These are phyloP conservation scores for Heliconius himera DNA, from an alignment of 1,140 invertebrate species.

Conservation along the genomic window DNA sequence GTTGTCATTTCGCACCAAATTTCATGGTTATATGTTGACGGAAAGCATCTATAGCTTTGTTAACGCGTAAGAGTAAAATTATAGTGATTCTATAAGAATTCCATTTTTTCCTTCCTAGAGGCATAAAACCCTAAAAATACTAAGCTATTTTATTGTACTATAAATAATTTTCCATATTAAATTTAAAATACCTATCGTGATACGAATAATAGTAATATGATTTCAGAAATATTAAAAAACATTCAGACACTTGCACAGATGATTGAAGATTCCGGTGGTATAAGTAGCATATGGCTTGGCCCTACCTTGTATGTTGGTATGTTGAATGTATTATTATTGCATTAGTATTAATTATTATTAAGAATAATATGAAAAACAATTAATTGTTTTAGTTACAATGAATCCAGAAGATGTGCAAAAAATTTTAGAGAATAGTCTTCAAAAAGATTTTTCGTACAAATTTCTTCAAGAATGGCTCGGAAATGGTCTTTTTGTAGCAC, in stretches of 20 bases:
- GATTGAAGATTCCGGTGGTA: constrained; percentile 41
- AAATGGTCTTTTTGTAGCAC: constrained; percentile 87
- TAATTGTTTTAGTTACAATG: constrained; percentile 60
- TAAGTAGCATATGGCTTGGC: constrained; percentile 59
- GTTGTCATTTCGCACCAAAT: too few species aligned
- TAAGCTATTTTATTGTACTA: too few species aligned
- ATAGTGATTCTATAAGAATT: too few species aligned
- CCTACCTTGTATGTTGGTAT: constrained; percentile 57
- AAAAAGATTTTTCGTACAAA: constrained; percentile 88
- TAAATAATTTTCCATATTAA: not conserved
- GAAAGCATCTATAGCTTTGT: too few species aligned
- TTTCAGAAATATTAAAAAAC: constrained; percentile 61
- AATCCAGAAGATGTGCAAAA: constrained; percentile 80
- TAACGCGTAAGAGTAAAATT: too few species aligned
- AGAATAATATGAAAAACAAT: not conserved
- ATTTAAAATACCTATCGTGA: not conserved
- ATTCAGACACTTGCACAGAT: constrained; percentile 44
- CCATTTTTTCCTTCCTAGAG: too few species aligned
- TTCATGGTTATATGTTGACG: too few species aligned
- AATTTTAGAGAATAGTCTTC: constrained; percentile 76
- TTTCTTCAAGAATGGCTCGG: constrained; percentile 87
- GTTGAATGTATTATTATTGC: constrained; percentile 24
- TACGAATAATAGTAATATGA: not conserved
- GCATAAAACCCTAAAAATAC: too few species aligned
- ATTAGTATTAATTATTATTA: constrained; percentile 10